Base-by-base conservation (phyloP, 2,888 invertebrate genomes). In the Ellobium chinense region DNA sequence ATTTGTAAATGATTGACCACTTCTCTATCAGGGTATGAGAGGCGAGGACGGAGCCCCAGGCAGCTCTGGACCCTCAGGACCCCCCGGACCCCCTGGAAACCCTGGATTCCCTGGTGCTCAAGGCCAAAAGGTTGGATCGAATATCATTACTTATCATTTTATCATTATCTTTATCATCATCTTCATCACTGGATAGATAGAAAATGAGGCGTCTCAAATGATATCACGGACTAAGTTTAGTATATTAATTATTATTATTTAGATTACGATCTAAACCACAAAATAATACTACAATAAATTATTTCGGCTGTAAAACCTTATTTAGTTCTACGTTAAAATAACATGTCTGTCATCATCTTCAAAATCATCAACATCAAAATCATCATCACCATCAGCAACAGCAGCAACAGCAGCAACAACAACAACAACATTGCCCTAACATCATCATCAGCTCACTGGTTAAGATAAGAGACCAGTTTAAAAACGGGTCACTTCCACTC, bases 51-150 rank as follows among this genome's bases (percentile, higher is more conserved):
- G 97, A 46, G 94, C 95, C 75, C 95, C 95, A 31, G 97, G 97
- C 21, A 93, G 95, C 84, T 95, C 95, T 66, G 97, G 97, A 63
- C 91, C 94, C 1, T 95, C 95, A 87, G 96, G 96, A 87, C 93
- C 94, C 46, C 94, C 95, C 94, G 96, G 96, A 70, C 85, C 88
- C 34, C 84, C 88, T 12, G 91, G 91, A 60, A 83, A 87, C 54
- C 85, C 87, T 36, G 91, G 91, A 56, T 88, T 87, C 80, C 88
- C 89, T 1, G 91, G 91, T 70, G 76, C 86, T 27, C 74, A 81
- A 82, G 91, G 91, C 75, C 79, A 86, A 46, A 89, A 89, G 86
- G 91, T 91, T 78, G 78, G 77, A n/a, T n/a, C n/a, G n/a, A n/a
- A n/a, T n/a, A n/a, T n/a, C n/a, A n/a, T n/a, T n/a, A n/a, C n/a